Conservation (phyloP, 2,797 vertebrate genomes). For the Catharus ustulatus region DNA sequence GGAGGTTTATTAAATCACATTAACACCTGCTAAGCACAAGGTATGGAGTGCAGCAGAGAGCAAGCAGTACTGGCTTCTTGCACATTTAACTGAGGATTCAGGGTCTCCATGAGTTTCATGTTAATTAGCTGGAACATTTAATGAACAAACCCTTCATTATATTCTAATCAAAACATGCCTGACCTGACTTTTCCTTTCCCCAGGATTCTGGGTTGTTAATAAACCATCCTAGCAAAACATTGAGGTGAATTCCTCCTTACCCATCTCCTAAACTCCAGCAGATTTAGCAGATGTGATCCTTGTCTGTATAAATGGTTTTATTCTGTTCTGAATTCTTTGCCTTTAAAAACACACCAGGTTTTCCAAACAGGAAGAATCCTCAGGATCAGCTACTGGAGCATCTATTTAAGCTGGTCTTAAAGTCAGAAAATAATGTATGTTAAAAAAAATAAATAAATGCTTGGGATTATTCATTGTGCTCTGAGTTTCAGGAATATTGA, state of each 20-base stretch:
- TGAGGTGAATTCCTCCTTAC: not conserved
- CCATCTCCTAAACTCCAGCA: not conserved
- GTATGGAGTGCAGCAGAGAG: not conserved
- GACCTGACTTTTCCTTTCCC: not conserved
- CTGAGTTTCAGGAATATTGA: not conserved
- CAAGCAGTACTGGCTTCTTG: not conserved
- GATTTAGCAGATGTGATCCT: not conserved
- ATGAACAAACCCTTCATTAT: conserved; percentile 2
- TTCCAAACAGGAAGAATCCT: not conserved
- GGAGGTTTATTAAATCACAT: not conserved
- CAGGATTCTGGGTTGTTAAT: not conserved
- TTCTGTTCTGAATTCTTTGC: not conserved
- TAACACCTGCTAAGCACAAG: not conserved
- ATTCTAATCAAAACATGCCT: not conserved
- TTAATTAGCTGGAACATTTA: conserved; percentile 8
- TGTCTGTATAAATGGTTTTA: not conserved
- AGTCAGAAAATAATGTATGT: not conserved
- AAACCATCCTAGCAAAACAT: not conserved
- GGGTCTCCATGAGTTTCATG: not conserved
- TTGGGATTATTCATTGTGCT: not conserved
- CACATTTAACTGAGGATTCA: not conserved
- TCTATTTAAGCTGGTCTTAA: not conserved
- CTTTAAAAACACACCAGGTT: not conserved
- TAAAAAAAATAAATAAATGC: not conserved
- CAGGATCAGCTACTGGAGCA: not conserved